Conservation (phyloP, 2,797 vertebrate species). For the Knipowitschia caucasica region DNA sequence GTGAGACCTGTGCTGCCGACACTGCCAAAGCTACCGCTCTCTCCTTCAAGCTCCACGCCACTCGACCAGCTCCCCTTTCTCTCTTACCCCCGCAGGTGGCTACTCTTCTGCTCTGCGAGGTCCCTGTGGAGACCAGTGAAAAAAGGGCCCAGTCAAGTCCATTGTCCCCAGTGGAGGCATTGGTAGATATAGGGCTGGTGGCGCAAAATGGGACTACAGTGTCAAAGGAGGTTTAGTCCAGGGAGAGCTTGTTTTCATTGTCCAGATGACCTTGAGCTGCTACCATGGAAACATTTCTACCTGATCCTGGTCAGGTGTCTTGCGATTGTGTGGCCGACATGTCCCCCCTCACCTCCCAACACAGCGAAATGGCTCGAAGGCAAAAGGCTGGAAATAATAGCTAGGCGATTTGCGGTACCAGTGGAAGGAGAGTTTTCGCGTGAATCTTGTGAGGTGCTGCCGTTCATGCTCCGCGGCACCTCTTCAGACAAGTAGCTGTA, state of each 20-base stretch:
- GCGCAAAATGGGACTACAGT: conserved; percentile 58
- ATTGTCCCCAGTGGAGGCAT: conserved; percentile 35
- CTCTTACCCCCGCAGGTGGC: conserved; percentile 60
- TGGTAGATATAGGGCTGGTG: conserved; percentile 40
- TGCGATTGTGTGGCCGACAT: conserved; percentile 46
- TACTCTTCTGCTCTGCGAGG: conserved; percentile 58
- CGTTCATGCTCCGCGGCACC: conserved; percentile 70
- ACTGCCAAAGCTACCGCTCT: conserved; percentile 59
- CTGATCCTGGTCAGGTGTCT: conserved; percentile 54
- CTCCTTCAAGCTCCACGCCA: conserved; percentile 73
- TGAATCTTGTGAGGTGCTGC: conserved; percentile 69
- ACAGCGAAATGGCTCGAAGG: conserved; percentile 61
- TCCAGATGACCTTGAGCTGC: conserved; percentile 68
- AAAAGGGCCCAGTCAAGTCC: conserved; percentile 50
- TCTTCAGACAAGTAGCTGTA: conserved; percentile 72
- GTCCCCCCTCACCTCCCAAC: conserved; percentile 68
- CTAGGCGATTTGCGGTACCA: conserved; percentile 42
- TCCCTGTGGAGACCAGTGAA: conserved; percentile 52
- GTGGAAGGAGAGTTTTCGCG: conserved; percentile 58
- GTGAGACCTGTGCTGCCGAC: conserved; percentile 50
- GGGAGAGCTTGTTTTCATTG: conserved; percentile 63
- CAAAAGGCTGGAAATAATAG: conserved; percentile 70
- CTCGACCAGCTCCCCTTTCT: conserved; percentile 28
- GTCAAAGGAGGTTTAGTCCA: conserved; percentile 60
- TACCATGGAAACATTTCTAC: conserved; percentile 67